These are phyloP conservation scores for Sinocyclocheilus anophthalmus DNA, from an alignment of 2,113 vertebrate genomes.

Conservation along the genomic window DNA sequence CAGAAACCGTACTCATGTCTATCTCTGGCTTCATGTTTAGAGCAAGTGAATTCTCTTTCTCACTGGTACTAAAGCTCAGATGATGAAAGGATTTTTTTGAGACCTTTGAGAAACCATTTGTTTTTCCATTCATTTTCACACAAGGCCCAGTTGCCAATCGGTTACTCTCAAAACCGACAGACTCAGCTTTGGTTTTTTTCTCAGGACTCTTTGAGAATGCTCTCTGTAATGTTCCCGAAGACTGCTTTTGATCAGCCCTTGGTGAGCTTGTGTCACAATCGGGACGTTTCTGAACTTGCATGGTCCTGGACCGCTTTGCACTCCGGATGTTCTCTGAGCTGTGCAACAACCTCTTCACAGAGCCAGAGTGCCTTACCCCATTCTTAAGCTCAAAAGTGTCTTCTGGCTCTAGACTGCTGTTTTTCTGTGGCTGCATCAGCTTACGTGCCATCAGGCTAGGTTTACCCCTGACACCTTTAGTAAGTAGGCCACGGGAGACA, in stretches of 20 bases:
- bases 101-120: conserved; percentile 12
- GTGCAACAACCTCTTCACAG: conserved; percentile 69
- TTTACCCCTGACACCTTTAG: conserved; percentile 48
- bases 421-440: conserved; percentile 36
- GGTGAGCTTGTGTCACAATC: conserved; percentile 7
- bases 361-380: conserved; percentile 13
- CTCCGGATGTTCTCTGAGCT: conserved; percentile 58
- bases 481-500: conserved; percentile 61
- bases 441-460: conserved; percentile 40
- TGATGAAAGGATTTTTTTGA: background rate
- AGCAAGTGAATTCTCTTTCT: conserved; percentile 56
- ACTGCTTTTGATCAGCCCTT: background rate
- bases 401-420: conserved; percentile 33
- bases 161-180: background rate
- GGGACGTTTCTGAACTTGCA: background rate
- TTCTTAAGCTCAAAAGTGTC: conserved; percentile 27
- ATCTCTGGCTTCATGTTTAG: conserved; percentile 52
- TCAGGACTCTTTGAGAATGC: conserved; percentile 13
- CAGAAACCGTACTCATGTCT: background rate
- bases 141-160: background rate
- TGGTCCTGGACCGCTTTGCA: conserved; percentile 65
- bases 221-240: no score
- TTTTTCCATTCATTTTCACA: background rate
- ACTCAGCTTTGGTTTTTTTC: conserved; percentile 18
- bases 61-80: conserved; percentile 13